A percentile compares a stretch with the other conserved stretches of the same genome.
Evolutionary conservation across 2,797 vertebrate species (phyloP).

Genomic region (Gymnothorax javanicus): DNA sequence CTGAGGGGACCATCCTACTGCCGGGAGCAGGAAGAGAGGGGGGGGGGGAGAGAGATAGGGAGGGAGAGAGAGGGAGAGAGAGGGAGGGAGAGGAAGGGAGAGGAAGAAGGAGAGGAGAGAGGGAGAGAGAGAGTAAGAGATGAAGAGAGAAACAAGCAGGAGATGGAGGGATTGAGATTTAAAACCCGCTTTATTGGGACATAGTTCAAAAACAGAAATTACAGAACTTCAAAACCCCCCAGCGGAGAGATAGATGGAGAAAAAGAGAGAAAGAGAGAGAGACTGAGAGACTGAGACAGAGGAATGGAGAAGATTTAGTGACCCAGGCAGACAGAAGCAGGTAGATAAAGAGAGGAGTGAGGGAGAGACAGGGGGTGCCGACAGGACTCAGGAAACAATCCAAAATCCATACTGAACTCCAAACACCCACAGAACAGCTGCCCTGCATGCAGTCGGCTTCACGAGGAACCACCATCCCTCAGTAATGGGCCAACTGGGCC

Average conservation of each 20-base stretch:
- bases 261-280: slow-evolving; percentile 31
- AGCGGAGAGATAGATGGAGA: not conserved
- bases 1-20: slow-evolving; percentile 69
- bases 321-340: not conserved
- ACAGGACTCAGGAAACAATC: slow-evolving; percentile 8
- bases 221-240: not conserved
- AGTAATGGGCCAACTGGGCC: not conserved
- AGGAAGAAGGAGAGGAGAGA: slow-evolving; percentile 42
- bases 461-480: not conserved
- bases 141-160: slow-evolving; percentile 10
- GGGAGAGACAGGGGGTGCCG: not conserved
- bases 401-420: not conserved
- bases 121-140: slow-evolving; percentile 32
- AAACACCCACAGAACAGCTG: not conserved
- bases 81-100: not conserved
- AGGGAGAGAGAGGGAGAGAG: not conserved
- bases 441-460: too few relatives aligned
- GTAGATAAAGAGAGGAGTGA: slow-evolving; percentile 2
- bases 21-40: slow-evolving; percentile 49
- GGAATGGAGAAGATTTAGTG: too few relatives aligned
- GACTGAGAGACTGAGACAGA: not conserved
- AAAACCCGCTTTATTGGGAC: too few relatives aligned
- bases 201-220: not conserved
- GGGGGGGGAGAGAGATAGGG: not conserved
- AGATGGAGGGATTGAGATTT: not conserved